Conservation (phyloP, 1,140 invertebrate genomes). For the Apolygus lucorum region DNA sequence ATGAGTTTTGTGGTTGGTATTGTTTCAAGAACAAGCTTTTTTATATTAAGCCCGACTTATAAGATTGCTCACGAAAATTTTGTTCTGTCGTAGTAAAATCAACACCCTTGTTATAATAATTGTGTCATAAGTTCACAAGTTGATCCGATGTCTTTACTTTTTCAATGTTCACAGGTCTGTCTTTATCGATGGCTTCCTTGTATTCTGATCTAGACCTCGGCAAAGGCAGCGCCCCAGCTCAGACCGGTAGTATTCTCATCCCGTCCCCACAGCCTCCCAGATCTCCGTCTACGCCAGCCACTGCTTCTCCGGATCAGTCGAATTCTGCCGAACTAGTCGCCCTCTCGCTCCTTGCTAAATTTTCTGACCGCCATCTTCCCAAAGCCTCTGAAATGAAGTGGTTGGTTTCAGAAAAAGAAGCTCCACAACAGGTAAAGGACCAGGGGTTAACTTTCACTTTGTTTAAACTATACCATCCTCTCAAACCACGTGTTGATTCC, state of each 20-base stretch:
- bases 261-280: background rate
- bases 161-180: slow-evolving; percentile 41
- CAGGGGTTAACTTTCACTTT: no score
- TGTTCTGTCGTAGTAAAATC: no score
- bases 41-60: no score
- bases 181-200: slow-evolving; percentile 53
- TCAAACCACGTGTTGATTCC: no score
- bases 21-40: no score
- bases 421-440: slow-evolving; percentile 60
- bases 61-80: no score
- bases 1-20: no score
- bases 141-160: no score
- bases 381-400: slow-evolving; percentile 71
- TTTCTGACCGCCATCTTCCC: slow-evolving; percentile 67
- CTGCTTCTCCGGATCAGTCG: slow-evolving; percentile 34
- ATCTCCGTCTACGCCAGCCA: background rate
- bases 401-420: slow-evolving; percentile 71
- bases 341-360: slow-evolving; percentile 63
- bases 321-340: slow-evolving; percentile 70
- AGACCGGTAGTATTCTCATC: slow-evolving; percentile 47
- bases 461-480: no score
- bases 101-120: no score
- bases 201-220: slow-evolving; percentile 50
- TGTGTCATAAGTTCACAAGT: no score
- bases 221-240: slow-evolving; percentile 33